These are phyloP conservation scores for Lissonota sp. DNA, from an alignment of 2,888 invertebrate species.

Conservation along the genomic window DNA sequence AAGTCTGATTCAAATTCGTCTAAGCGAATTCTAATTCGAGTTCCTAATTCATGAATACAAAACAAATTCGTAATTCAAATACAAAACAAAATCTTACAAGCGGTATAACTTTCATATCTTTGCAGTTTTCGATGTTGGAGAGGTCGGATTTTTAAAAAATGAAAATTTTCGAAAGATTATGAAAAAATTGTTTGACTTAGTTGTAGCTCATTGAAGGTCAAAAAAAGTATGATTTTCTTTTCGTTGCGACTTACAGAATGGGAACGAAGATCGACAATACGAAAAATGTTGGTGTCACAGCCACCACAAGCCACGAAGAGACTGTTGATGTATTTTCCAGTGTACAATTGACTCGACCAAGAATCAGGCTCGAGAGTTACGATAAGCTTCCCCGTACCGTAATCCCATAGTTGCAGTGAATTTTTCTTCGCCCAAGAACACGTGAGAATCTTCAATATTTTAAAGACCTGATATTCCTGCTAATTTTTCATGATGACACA, in stretches of 20 bases:
- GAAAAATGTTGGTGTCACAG: slow-evolving; percentile 86
- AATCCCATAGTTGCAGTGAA: slow-evolving; percentile 88
- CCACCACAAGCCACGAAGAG: slow-evolving; percentile 87
- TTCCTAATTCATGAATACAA: no score
- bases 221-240: not conserved
- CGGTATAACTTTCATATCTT: no score
- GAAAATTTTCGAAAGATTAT: not conserved
- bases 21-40: no score
- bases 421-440: slow-evolving; percentile 88
- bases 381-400: slow-evolving; percentile 87
- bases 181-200: not conserved
- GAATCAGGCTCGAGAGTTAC: slow-evolving; percentile 86
- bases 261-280: slow-evolving; percentile 87
- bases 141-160: not conserved
- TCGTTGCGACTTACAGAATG: slow-evolving; percentile 84
- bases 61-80: no score
- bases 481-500: no score
- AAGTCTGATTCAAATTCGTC: no score
- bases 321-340: slow-evolving; percentile 86
- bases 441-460: slow-evolving; percentile 85
- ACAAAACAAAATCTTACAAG: no score
- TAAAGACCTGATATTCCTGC: no score
- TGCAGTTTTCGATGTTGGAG: no score
- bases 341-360: slow-evolving; percentile 86
- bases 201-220: not conserved